Conservation (phyloP, 2,888 invertebrate genomes). For the Xestia c-nigrum region DNA sequence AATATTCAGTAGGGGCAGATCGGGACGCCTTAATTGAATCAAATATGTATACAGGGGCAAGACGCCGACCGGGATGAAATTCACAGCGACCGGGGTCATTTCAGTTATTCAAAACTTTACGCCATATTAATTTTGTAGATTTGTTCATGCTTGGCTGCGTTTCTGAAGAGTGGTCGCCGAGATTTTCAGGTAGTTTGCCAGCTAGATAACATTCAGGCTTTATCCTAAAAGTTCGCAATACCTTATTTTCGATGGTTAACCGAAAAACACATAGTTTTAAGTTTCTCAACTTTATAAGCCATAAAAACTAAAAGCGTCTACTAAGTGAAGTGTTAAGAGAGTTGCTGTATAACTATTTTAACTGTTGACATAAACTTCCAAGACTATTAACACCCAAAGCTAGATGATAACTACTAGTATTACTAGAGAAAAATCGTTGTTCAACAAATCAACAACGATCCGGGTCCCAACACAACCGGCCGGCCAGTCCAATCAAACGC, state of each 20-base stretch:
- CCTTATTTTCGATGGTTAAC: not conserved
- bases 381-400: not conserved
- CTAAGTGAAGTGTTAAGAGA: conserved; percentile 5
- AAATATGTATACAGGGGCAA: conserved; percentile 62
- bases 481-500: not conserved
- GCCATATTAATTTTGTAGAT: conserved; percentile 59
- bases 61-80: conserved; percentile 40
- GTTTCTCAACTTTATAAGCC: not conserved
- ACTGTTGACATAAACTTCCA: conserved; percentile 1
- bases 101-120: conserved; percentile 66
- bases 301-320: conserved; percentile 23
- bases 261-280: not conserved
- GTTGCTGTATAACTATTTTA: conserved; percentile 5
- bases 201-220: not conserved
- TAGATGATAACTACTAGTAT: not conserved
- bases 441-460: not conserved
- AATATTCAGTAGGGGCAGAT: conserved; percentile 62
- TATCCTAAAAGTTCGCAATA: not conserved
- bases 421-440: conserved; percentile 14
- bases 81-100: conserved; percentile 57
- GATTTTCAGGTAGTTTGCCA: not conserved
- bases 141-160: conserved; percentile 21
- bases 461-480: not conserved
- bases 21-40: conserved; percentile 67
- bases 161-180: conserved; percentile 3